These are phyloP conservation scores for Cyclargus thomasi DNA, from an alignment of 1,140 invertebrate genomes.

Conservation along the genomic window DNA sequence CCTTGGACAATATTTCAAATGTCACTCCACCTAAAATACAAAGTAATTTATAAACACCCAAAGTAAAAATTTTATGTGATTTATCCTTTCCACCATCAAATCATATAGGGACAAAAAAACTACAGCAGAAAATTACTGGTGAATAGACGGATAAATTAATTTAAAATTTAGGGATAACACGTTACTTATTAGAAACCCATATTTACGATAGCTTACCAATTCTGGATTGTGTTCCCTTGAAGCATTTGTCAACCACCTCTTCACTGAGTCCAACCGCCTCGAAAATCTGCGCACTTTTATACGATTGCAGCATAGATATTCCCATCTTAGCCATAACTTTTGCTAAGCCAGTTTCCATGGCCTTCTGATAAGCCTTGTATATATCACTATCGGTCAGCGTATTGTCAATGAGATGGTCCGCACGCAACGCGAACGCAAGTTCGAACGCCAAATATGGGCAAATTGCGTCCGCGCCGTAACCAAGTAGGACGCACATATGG, in stretches of 20 bases:
- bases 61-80: too few species aligned
- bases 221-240: slow-evolving; percentile 94
- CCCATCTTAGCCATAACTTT: slow-evolving; percentile 99
- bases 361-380: slow-evolving; percentile 81
- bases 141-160: too few species aligned
- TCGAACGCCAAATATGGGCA: slow-evolving; percentile 98
- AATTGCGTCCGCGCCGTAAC: slow-evolving; percentile 97
- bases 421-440: slow-evolving; percentile 86
- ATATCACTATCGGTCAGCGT: slow-evolving; percentile 89
- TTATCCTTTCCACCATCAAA: too few species aligned
- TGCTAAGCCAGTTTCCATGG: slow-evolving; percentile 87
- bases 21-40: slow-evolving; percentile 85
- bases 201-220: slow-evolving; percentile 77
- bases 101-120: too few species aligned
- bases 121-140: too few species aligned
- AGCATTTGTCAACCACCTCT: slow-evolving; percentile 96
- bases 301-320: slow-evolving; percentile 98
- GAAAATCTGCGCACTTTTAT: slow-evolving; percentile 99
- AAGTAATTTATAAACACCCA: not conserved
- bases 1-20: slow-evolving; percentile 91
- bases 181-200: too few species aligned
- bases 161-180: too few species aligned
- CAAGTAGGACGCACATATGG: slow-evolving; percentile 96
- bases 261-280: slow-evolving; percentile 96
- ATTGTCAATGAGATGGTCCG: slow-evolving; percentile 87